These are phyloP conservation scores for Rousettus leschenaultii DNA, from an alignment of 2,113 vertebrate species.

Conservation along the genomic window DNA sequence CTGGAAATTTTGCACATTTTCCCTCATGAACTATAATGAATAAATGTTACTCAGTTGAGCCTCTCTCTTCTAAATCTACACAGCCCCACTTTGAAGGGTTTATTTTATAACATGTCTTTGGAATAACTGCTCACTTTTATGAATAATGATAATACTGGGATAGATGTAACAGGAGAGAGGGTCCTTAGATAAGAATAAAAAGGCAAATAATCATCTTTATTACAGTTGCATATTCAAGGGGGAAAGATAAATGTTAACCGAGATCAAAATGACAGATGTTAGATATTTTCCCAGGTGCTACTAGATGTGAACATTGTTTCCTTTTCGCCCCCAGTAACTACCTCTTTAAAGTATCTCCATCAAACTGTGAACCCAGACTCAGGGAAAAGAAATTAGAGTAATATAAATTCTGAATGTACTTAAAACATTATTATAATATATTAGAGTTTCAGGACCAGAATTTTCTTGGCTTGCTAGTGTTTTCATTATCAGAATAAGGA, in stretches of 20 bases:
- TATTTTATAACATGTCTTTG: neutral
- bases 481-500: neutral
- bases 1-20: neutral
- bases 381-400: conserved; percentile 57
- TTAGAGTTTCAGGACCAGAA: conserved; percentile 21
- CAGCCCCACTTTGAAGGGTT: neutral
- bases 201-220: neutral
- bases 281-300: conserved; percentile 5
- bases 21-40: conserved; percentile 25
- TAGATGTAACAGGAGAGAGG: neutral
- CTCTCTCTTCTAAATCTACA: conserved; percentile 41
- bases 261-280: neutral
- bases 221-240: neutral
- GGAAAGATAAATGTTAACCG: neutral
- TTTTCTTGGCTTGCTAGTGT: neutral
- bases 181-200: neutral
- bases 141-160: neutral
- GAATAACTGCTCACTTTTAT: neutral
- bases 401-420: conserved; percentile 67
- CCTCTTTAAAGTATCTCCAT: conserved; percentile 47
- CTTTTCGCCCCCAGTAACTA: conserved; percentile 34
- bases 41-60: conserved; percentile 54
- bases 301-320: neutral
- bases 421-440: conserved; percentile 18
- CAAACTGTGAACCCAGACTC: conserved; percentile 71